Evolutionary conservation across 2,888 invertebrate genomes (phyloP).

Genomic region (Rosalia funebris): DNA sequence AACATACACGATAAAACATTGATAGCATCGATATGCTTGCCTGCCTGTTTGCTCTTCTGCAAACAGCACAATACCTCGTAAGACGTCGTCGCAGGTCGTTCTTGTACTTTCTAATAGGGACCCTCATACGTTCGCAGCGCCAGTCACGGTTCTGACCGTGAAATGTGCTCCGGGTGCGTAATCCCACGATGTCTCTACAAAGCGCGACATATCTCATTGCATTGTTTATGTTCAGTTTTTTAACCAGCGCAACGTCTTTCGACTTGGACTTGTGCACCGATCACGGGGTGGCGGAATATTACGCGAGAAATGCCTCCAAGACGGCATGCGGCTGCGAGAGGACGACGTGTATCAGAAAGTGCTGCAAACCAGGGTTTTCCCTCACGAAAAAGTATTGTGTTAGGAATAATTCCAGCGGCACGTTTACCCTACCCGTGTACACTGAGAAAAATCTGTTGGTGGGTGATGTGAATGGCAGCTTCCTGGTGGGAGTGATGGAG

Average conservation of each 20-base stretch:
- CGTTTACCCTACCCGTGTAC: constrained; percentile 15
- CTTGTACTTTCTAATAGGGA: not conserved
- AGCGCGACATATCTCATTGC: too few relatives aligned
- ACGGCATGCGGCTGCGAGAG: constrained; percentile 6
- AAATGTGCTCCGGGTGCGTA: not conserved
- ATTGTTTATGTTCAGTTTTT: too few relatives aligned
- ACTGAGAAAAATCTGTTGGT: not conserved
- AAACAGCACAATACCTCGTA: too few relatives aligned
- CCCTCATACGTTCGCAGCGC: not conserved
- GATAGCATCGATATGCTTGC: too few relatives aligned
- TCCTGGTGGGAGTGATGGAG: constrained; percentile 21
- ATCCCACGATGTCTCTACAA: too few relatives aligned
- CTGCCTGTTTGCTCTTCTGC: too few relatives aligned
- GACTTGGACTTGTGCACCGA: not conserved
- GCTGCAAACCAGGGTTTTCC: constrained; percentile 26
- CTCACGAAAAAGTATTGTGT: constrained; percentile 6
- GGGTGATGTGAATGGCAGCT: not conserved
- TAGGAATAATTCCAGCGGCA: not conserved
- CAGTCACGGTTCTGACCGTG: not conserved
- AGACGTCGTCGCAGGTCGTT: not conserved
- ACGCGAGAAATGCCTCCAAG: not conserved
- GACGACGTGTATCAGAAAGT: constrained; percentile 20
- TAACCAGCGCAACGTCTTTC: too few relatives aligned
- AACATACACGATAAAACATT: too few relatives aligned
- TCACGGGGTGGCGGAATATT: constrained; percentile 1